Evolutionary conservation across 2,797 vertebrate species (phyloP), one percentile per base, ranked within the genome.

Genomic region (Zenarchopterus dispar): DNA sequence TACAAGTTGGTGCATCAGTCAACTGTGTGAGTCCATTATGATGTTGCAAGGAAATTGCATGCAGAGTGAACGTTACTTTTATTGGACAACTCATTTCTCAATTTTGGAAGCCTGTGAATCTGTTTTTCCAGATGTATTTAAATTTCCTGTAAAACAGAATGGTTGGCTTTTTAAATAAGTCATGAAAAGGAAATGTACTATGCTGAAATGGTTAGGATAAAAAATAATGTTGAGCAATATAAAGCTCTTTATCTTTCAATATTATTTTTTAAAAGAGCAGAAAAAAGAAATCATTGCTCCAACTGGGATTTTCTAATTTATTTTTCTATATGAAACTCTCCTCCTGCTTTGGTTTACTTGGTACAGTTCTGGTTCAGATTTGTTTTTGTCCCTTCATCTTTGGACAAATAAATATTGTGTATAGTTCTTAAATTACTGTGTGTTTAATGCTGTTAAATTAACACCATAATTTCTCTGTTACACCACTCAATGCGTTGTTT

Each of bases 401-500:
- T 70, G 55, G 66, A 73, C 64, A 79, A 91, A 89, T 91, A 90
- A 91, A 90, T 72, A 78, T 63, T 16, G 33, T 90, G 84, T 88
- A 88, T 73, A 88, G 84, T 82, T 89, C 46, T 73, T 70, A 63
- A 76, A 24, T 36, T 11, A 44, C 31, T 54, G 43, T 73, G 28
- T 81, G n/a, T 57, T 52, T 53, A 54, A n/a, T 76, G 16, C 51
- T 10, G 36, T 39, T 39, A 39, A 39, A 39, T 15, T 39, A 39
- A 39, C 36, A 4, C 36, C 36, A 15, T 39, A 2, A 36, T 10
- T 36, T 36, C 33, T 8, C 4, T 39, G 15, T 39, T 15, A 36
- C 4, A 39, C 36, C 16, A 16, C 13, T 15, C 4, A 36, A 10
- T 10, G 33, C 33, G 13, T 11, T 36, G 28, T 28, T 7, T 28